Base-by-base conservation (phyloP, 2,113 vertebrate species). In the Vidua chalybeata region DNA sequence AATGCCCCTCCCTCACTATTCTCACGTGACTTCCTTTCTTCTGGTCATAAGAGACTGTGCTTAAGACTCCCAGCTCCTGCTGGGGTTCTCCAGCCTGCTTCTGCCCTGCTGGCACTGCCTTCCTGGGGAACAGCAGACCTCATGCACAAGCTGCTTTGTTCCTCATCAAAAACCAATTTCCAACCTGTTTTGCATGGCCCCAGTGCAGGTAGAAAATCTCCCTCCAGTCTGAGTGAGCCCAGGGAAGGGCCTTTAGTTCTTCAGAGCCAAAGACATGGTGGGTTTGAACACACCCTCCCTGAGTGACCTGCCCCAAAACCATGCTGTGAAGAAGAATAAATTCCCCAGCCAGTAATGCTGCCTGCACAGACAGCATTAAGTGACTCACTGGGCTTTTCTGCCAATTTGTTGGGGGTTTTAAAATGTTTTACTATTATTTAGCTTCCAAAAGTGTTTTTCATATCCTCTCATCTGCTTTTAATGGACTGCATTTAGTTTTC, bases 401-500 rank as follows among this genome's bases (percentile, higher is more conserved):
- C 62, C 80, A 84, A 43, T 87, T 89, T 69, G 11, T 55, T 69
- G 43, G 52, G 9, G 2, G 9, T 5, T 9, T 23, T 15, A 10
- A 69, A 63, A 56, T 77, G 43, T 62, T 84, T 89, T 79, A 46
- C 66, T 96, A 83, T 72, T 93, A 78, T 88, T 92, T 96, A 94
- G 61, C 54, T 61, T 95, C 61, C 68, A 87, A 84, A 90, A 73
- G 45, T 48, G 58, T 90, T 96, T 96, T 90, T 90, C 19, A 6
- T 81, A 78, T 86, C 45, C 28, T 81, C 67, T 93, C 61, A 59
- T 75, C 52, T 81, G 79, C 76, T 90, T 90, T 92, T 92, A 93
- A 84, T 79, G 76, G 88, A 94, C 72, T 92, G 61, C 10, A 64
- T 92, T 88, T 93, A n/a, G 61, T 55, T 84, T 84, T 51, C 10